Conservation (phyloP, 1,140 invertebrate species). For the Atta cephalotes region DNA sequence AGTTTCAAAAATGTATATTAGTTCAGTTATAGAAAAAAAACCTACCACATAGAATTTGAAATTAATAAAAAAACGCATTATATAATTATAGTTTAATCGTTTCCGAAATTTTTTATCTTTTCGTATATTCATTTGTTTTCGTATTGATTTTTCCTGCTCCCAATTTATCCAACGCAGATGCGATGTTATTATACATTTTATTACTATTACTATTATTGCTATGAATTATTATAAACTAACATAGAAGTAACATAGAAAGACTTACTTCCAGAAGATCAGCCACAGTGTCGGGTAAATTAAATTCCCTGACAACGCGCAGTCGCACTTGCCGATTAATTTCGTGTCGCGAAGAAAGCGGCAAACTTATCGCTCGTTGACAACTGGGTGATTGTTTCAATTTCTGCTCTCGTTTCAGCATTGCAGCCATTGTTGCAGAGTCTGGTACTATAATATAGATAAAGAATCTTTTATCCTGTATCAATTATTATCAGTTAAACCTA, state of each 20-base stretch:
- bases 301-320: constrained; percentile 96
- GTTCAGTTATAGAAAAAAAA: too few relatives aligned
- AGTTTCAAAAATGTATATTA: too few relatives aligned
- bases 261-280: constrained; percentile 92
- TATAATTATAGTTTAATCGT: neutral
- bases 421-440: constrained; percentile 91
- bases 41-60: neutral
- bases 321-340: constrained; percentile 93
- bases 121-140: constrained; percentile 11
- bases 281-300: constrained; percentile 96
- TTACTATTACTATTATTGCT: constrained; percentile 6
- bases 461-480: neutral
- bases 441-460: constrained; percentile 87
- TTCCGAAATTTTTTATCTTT: constrained; percentile 1
- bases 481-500: neutral
- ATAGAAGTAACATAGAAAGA: constrained; percentile 54
- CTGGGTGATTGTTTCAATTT: constrained; percentile 93
- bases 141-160: constrained; percentile 12
- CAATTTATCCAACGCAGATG: neutral
- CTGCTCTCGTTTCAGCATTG: constrained; percentile 94
- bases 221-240: constrained; percentile 25
- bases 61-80: neutral
- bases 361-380: constrained; percentile 91
- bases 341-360: constrained; percentile 91
- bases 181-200: neutral